Conservation (phyloP, 2,797 vertebrate genomes). For the Oryzias sinensis region DNA sequence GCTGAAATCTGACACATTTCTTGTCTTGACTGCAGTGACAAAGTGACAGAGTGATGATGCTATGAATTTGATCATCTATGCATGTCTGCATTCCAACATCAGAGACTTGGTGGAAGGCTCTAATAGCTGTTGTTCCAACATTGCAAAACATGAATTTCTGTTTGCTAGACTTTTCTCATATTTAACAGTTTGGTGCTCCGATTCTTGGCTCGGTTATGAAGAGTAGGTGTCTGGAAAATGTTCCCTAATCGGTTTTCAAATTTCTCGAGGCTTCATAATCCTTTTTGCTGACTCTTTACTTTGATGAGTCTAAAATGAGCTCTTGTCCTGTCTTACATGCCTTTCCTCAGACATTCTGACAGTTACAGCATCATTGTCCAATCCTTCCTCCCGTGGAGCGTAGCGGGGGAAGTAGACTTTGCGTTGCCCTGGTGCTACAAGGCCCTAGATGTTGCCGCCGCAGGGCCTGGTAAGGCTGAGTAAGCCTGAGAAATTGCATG, state of each 20-base stretch:
- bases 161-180: background rate
- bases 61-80: background rate
- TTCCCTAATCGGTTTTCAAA: no score
- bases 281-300: constrained; percentile 7
- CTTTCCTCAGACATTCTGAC: constrained; percentile 50
- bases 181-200: background rate
- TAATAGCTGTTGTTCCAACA: background rate
- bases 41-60: background rate
- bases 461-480: constrained; percentile 56
- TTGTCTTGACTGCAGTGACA: background rate
- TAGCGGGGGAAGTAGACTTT: constrained; percentile 51
- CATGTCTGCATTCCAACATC: no score
- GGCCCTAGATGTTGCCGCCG: constrained; percentile 34
- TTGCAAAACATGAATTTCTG: background rate
- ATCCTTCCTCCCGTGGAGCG: constrained; percentile 55
- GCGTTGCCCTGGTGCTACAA: constrained; percentile 49
- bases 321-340: constrained; percentile 25
- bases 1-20: background rate
- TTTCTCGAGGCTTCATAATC: no score
- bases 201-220: background rate
- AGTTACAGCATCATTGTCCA: constrained; percentile 53
- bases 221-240: no score
- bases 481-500: constrained; percentile 65
- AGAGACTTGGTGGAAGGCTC: no score
- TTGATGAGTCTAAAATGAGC: constrained; percentile 27